Base-by-base conservation (phyloP, 1,140 invertebrate species). In the Bombus impatiens region DNA sequence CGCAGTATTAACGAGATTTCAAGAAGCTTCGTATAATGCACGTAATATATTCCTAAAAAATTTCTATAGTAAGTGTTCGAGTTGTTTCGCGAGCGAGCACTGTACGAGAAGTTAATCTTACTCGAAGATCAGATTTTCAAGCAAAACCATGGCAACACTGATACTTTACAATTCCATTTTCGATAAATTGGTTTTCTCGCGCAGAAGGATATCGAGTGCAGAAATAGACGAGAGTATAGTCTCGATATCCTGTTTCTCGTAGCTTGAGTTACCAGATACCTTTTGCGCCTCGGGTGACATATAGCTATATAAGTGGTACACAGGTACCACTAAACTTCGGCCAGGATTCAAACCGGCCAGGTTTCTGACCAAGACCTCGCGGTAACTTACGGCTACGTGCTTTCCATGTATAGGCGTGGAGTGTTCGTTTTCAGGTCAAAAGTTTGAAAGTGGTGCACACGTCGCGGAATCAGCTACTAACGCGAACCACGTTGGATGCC, bases 371-470 rank as follows among this genome's bases (percentile, higher is more conserved):
- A 25, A 86, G 53, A 79, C 79, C 87, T 67, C 47, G 78, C 68
- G 75, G 68, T 86, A 86, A 89, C 62, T 89, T 86, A 89, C 76
- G 40, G 59, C 71, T 86, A 89, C 87, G 84, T 89, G 88, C 32
- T 86, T 59, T 57, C 65, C 83, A 71, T 80, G 80, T 81, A 37
- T n/a, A 59, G 44, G 18, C 18, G 76, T 35, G 44, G 68, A 53
- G 42, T 74, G 71, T 62, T 87, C 82, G 83, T 86, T 91, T 91
- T 85, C 82, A 85, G 90, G 86, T 89, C 86, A 78, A 89, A 91
- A 88, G 88, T 89, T 91, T 79, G 90, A 91, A 91, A 89, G 82
- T 89, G 86, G 87, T 90, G 89, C 89, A 79, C 86, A 84, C 67
- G 71, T 59, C 71, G 84, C 70, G 57, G 70, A 80, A 86, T 59